These are phyloP conservation scores for Muscina levida DNA, from an alignment of 2,888 invertebrate genomes.

Conservation along the genomic window DNA sequence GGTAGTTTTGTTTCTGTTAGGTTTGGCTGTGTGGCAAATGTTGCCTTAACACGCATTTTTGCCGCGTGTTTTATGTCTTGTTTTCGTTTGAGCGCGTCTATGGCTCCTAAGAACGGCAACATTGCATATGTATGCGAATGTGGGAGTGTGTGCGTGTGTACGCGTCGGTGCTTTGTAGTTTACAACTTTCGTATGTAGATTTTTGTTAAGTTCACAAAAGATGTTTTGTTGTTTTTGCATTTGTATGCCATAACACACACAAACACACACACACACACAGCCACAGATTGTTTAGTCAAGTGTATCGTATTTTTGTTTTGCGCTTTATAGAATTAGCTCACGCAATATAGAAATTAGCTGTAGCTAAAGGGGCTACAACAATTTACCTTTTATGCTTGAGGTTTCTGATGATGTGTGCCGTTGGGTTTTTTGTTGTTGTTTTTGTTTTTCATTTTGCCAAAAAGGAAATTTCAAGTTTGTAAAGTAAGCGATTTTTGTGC, in stretches of 20 bases:
- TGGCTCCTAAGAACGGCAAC: no score
- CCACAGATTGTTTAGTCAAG: background rate
- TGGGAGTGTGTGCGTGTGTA: slow-evolving; percentile 6
- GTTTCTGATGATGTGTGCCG: background rate
- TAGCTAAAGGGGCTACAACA: slow-evolving; percentile 24
- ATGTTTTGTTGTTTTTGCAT: slow-evolving; percentile 13
- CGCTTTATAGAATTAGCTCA: slow-evolving; percentile 34
- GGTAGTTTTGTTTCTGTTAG: slow-evolving; percentile 17
- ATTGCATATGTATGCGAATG: no score
- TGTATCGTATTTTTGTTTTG: background rate
- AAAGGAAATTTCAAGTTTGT: slow-evolving; percentile 31
- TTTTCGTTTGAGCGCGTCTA: background rate
- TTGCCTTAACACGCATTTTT: slow-evolving; percentile 60
- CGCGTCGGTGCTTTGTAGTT: slow-evolving; percentile 29
- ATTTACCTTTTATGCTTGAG: background rate
- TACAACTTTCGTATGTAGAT: slow-evolving; percentile 56
- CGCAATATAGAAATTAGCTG: slow-evolving; percentile 56
- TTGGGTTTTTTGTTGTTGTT: background rate
- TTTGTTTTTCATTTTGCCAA: background rate
- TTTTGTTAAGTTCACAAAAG: slow-evolving; percentile 22
- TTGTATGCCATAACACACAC: background rate
- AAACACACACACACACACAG: background rate
- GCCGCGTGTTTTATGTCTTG: slow-evolving; percentile 33
- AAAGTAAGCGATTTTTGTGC: background rate
- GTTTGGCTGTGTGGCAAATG: slow-evolving; percentile 59